Evolutionary conservation across 2,113 vertebrate species (phyloP), one percentile per base, ranked within the genome.

Genomic region (Salvator merianae): DNA sequence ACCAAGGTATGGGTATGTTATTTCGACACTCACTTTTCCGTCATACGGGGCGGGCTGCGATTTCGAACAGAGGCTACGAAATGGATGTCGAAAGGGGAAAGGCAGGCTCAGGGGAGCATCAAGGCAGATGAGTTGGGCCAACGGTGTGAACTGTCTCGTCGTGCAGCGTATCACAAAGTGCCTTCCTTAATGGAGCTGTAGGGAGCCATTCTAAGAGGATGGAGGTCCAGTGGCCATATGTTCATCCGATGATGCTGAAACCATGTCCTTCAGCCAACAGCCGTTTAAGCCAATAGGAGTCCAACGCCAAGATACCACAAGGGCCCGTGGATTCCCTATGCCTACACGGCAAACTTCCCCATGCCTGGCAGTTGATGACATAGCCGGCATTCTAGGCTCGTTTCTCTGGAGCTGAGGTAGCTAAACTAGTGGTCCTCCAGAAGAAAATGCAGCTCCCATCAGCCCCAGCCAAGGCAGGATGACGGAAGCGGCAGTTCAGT

Each of bases 341-440:
- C 7, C 13, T 13, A 28, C 12, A 28, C 43, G 70, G 36, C 36
- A 24, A 43, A 16, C 40, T 73, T 26, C 71, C 55, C 69, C 28
- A 7, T 10, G 9, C 59, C 6, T 5, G 81, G 55, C 81, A 82
- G 70, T 82, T 82, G 81, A 47, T 82, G 81, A 82, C 38, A 74
- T 65, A 82, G n/a, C 32, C 10, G 7, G 38, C 70, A 63, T 82
- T 82, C 81, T 82, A 82, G 70, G 20, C 18, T 18, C 20, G 63
- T 50, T 71, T 30, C 10, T 73, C 50, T 3, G 30, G 43, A 50
- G 26, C 7, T 5, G 16, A 12, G 32, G 32, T 20, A 34, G 16
- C n/a, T 32, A 34, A 32, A 14, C 66, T n/a, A n/a, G n/a, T 68
- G 66, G 9, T 30, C 30, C n/a, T 68, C 66, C 4, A 68, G 66